Base-by-base conservation (phyloP, 2,888 invertebrate species). In the Melipona bicolor region DNA sequence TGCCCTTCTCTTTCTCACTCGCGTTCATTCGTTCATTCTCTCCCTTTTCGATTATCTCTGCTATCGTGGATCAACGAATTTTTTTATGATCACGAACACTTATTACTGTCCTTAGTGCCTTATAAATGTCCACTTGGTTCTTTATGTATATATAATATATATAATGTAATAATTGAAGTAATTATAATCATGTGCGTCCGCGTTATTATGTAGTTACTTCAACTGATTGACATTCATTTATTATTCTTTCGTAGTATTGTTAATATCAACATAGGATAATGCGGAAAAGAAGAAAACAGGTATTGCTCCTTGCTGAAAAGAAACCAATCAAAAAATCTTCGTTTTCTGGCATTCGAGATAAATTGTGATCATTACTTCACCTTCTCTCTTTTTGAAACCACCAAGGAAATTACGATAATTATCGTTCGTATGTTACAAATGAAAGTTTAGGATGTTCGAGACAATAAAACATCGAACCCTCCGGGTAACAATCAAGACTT, bases 101-200 rank as follows among this genome's bases (percentile, higher is more conserved):
- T 90, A 92, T 88, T 91, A 91, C 89, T 87, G 90, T 83, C 88
- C 90, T 89, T 89, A 89, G 90, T 90, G 90, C 89, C 89, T 87
- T 91, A 89, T 81, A 91, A 90, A 90, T 86, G 86, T 90, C 84
- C 87, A 90, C 90, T 89, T 89, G 88, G 88, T 91, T 91, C 89
- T 90, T 88, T 88, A 86, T 59, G 24, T 67, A 32, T 56, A 67
- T 68, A 76, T 50, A 69, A 43, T 27, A 67, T 67, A 84, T 84
- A 80, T 86, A 77, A 72, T 86, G 82, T 87, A 85, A 88, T 86
- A 89, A 90, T 88, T 87, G 88, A 91, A 86, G 91, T 89, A 86
- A 88, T 88, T 88, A 88, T 85, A 87, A 88, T 90, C 86, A 84
- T 85, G 81, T 87, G 87, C 86, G 87, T 84, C 80, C 79, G 65